Evolutionary conservation across 2,797 vertebrate species (phyloP).

Genomic region (Choloepus didactylus): DNA sequence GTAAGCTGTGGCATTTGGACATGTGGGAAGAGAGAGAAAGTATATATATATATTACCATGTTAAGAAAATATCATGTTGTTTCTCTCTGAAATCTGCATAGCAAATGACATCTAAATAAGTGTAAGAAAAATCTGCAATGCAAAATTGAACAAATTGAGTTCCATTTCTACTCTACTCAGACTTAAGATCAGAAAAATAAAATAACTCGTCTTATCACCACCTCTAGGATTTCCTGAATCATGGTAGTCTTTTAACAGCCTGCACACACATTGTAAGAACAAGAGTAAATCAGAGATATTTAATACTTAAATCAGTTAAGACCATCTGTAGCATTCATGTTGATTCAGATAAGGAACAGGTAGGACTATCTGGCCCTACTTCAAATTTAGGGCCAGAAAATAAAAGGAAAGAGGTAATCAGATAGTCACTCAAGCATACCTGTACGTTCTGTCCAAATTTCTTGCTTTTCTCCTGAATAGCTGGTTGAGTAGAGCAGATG

Average conservation of each 20-base stretch:
- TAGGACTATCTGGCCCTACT: not conserved
- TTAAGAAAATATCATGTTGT: conserved; percentile 69
- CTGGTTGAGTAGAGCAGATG: conserved; percentile 87
- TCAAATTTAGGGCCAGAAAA: conserved; percentile 45
- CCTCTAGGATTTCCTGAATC: not conserved
- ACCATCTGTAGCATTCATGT: not conserved
- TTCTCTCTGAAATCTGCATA: conserved; percentile 71
- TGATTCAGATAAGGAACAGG: not conserved
- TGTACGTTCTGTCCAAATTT: conserved; percentile 88
- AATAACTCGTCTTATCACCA: not conserved
- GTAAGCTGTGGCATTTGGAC: conserved; percentile 16
- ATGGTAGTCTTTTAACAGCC: not conserved
- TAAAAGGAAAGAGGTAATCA: not conserved
- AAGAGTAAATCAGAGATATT: not conserved
- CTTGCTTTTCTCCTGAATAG: conserved; percentile 83
- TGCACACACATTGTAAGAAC: not conserved
- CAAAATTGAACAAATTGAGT: not conserved
- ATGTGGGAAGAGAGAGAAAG: conserved; percentile 60
- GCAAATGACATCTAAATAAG: conserved; percentile 75
- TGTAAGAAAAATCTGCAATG: conserved; percentile 72
- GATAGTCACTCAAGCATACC: conserved; percentile 85
- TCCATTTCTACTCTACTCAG: not conserved
- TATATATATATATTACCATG: conserved; percentile 46
- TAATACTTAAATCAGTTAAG: not conserved
- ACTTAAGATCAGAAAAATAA: not conserved